Percentiles rank a stretch among this genome's conserved stretches.
Conservation (phyloP, 2,113 vertebrate species). For the Procavia capensis region DNA sequence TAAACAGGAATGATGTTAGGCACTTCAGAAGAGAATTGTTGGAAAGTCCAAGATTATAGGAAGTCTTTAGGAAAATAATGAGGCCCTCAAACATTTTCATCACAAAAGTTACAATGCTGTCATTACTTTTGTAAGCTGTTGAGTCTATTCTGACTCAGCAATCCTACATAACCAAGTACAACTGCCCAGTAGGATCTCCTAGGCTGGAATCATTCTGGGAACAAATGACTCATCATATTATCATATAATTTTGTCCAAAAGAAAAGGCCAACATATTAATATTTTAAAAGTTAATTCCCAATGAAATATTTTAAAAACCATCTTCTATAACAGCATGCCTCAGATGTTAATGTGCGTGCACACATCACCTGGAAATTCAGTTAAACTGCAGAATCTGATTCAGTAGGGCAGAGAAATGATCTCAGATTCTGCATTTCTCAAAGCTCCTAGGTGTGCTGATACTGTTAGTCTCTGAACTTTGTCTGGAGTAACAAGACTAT, state of each 20-base stretch:
- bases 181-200: neutral
- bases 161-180: neutral
- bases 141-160: neutral
- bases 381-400: neutral
- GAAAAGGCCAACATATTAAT: neutral
- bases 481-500: neutral
- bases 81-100: neutral
- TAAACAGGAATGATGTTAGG: neutral
- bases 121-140: neutral
- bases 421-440: neutral
- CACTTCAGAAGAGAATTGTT: conserved; percentile 42
- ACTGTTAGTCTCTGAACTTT: neutral
- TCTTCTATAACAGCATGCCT: neutral
- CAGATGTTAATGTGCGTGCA: neutral
- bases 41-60: neutral
- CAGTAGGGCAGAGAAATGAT: neutral
- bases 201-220: neutral
- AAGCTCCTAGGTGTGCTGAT: neutral
- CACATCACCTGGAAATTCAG: neutral
- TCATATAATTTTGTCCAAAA: neutral
- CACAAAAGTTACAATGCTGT: neutral
- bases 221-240: neutral
- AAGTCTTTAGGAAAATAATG: neutral
- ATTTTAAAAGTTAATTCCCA: conserved; percentile 50
- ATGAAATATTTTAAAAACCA: neutral